A percentile compares a stretch with the other conserved stretches of the same genome.
phyloP scores from a whole-genome alignment of 2,113 vertebrate species.

The Dromaius novaehollandiae region DNA sequence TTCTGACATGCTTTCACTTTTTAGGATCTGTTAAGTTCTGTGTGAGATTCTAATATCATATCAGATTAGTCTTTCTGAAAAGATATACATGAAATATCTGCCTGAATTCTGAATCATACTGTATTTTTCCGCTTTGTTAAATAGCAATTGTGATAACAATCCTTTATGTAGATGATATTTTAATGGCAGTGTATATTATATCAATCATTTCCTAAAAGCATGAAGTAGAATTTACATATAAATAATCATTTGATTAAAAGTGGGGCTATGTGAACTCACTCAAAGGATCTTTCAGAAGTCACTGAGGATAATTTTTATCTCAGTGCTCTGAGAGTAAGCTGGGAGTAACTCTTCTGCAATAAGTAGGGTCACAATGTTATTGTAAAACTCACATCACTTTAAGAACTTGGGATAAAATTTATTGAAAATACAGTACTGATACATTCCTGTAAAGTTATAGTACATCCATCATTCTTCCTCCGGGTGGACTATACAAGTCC shows the following conservation, averaged over 20 bases:
- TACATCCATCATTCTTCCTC: neutral
- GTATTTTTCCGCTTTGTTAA: neutral
- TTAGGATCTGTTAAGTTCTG: neutral
- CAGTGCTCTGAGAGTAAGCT: neutral
- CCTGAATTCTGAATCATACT: neutral
- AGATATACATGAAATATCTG: neutral
- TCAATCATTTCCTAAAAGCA: neutral
- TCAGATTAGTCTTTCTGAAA: neutral
- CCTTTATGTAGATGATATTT: neutral
- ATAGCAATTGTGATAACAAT: neutral
- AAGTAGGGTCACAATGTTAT: neutral
- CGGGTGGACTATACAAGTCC: neutral
- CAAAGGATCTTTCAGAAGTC: neutral
- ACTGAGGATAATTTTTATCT: neutral
- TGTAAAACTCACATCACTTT: neutral
- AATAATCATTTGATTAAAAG: conserved; percentile 24
- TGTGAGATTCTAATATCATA: neutral
- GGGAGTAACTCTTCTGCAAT: neutral
- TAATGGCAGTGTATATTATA: neutral
- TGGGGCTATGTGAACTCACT: neutral
- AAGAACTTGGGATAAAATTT: neutral
- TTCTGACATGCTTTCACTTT: neutral
- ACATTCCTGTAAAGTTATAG: neutral
- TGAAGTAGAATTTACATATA: neutral
- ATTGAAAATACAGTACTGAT: neutral